Conservation (phyloP, 2,888 invertebrate genomes). For the Chrysodeixis includens region DNA sequence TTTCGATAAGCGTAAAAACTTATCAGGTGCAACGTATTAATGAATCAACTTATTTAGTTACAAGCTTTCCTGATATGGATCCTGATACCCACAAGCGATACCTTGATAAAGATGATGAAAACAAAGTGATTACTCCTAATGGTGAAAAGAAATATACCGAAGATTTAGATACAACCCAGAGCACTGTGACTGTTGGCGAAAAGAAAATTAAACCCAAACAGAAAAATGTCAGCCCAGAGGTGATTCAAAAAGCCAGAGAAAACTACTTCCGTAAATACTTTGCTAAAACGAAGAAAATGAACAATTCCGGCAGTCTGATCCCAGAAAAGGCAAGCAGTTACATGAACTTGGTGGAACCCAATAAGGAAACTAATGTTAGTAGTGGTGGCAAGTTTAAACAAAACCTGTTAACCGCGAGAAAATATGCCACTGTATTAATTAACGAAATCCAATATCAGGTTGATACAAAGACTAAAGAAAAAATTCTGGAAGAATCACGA, state of each 20-base stretch:
- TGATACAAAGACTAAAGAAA: slow-evolving; percentile 13
- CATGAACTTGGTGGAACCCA: slow-evolving; percentile 22
- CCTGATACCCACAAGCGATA: slow-evolving; percentile 51
- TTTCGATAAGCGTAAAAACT: slow-evolving; percentile 71
- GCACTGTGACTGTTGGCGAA: slow-evolving; percentile 61
- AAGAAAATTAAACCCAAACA: slow-evolving; percentile 56
- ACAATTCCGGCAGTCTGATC: slow-evolving; percentile 26
- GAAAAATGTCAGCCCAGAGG: slow-evolving; percentile 59
- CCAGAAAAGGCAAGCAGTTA: slow-evolving; percentile 26
- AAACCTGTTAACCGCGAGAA: slow-evolving; percentile 68
- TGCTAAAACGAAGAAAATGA: slow-evolving; percentile 61
- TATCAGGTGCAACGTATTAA: slow-evolving; percentile 80
- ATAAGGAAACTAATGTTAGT: slow-evolving; percentile 18
- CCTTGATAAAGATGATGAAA: slow-evolving; percentile 21
- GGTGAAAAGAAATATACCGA: slow-evolving; percentile 24
- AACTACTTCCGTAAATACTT: slow-evolving; percentile 76
- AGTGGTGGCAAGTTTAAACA: slow-evolving; percentile 57
- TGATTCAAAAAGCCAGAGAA: slow-evolving; percentile 75
- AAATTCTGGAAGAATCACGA: slow-evolving; percentile 11
- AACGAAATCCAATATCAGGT: slow-evolving; percentile 51
- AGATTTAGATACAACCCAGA: slow-evolving; percentile 28
- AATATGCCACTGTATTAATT: slow-evolving; percentile 69
- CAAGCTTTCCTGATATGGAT: slow-evolving; percentile 71
- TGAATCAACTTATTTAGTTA: slow-evolving; percentile 77
- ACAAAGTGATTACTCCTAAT: slow-evolving; percentile 34